phyloP scores from a whole-genome alignment of 1,140 invertebrate genomes.

The Sweltsa coloradensis region DNA sequence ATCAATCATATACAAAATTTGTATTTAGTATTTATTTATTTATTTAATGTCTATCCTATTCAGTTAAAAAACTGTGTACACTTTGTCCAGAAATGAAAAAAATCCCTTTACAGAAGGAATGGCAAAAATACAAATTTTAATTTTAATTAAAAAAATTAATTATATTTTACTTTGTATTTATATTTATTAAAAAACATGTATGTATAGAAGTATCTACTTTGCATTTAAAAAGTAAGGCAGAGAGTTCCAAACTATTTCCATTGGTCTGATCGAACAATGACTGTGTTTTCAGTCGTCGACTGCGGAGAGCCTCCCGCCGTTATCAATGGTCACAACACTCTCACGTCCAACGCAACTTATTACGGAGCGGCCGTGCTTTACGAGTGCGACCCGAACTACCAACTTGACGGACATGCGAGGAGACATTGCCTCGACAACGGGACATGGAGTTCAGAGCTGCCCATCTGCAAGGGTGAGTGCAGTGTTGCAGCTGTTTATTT shows the following conservation, averaged over 20 bases:
- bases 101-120: too few relatives aligned
- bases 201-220: too few relatives aligned
- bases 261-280: neutral
- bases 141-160: neutral
- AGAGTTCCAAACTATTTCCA: too few relatives aligned
- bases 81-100: too few relatives aligned
- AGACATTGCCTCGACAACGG: slow-evolving; percentile 77
- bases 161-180: neutral
- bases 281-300: slow-evolving; percentile 58
- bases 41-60: too few relatives aligned
- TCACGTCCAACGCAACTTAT: slow-evolving; percentile 74
- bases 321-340: slow-evolving; percentile 56
- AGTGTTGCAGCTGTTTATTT: too few relatives aligned
- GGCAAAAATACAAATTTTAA: neutral
- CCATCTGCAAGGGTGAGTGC: slow-evolving; percentile 58
- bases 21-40: too few relatives aligned
- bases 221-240: too few relatives aligned
- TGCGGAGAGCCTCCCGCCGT: slow-evolving; percentile 62
- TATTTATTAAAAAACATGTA: neutral
- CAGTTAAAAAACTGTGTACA: too few relatives aligned
- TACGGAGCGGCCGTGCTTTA: slow-evolving; percentile 75
- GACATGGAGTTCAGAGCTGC: slow-evolving; percentile 68
- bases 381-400: slow-evolving; percentile 69
- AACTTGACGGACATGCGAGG: slow-evolving; percentile 66
- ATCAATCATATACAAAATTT: too few relatives aligned